A percentile compares a stretch with the other conserved stretches of the same genome.
These are phyloP conservation scores for Rhizoglyphus robini DNA, from an alignment of 1,140 invertebrate genomes.

Conservation along the genomic window DNA sequence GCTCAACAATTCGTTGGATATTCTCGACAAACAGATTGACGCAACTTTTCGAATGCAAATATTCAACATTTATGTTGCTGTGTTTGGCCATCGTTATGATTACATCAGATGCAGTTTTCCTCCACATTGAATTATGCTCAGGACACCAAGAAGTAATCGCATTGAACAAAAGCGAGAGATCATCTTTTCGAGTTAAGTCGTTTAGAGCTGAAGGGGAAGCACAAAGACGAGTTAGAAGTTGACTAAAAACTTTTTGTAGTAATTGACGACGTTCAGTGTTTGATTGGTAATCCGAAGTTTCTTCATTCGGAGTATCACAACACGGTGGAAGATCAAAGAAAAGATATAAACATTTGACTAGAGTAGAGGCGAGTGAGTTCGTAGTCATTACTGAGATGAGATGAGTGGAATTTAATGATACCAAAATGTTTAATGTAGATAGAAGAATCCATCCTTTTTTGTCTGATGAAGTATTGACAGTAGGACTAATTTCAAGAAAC, in stretches of 20 bases:
- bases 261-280: constrained; percentile 75
- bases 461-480: constrained; percentile 48
- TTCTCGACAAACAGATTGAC: constrained; percentile 88
- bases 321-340: constrained; percentile 94
- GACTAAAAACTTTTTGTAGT: constrained; percentile 90
- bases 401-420: constrained; percentile 64
- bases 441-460: constrained; percentile 92
- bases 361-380: constrained; percentile 83
- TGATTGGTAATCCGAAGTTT: constrained; percentile 11
- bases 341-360: constrained; percentile 95
- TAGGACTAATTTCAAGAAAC: constrained; percentile 66
- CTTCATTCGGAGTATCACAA: constrained; percentile 20
- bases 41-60: constrained; percentile 65
- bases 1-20: constrained; percentile 74
- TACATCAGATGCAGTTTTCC: constrained; percentile 90
- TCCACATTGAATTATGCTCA: constrained; percentile 81
- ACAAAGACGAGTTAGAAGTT: constrained; percentile 85
- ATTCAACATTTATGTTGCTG: constrained; percentile 15
- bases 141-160: constrained; percentile 91
- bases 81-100: constrained; percentile 70
- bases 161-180: constrained; percentile 84
- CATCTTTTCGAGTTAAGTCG: constrained; percentile 89
- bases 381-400: constrained; percentile 85
- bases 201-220: constrained; percentile 82
- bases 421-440: constrained; percentile 67